phyloP scores from a whole-genome alignment of 2,113 vertebrate species.

The Sula dactylatra region DNA sequence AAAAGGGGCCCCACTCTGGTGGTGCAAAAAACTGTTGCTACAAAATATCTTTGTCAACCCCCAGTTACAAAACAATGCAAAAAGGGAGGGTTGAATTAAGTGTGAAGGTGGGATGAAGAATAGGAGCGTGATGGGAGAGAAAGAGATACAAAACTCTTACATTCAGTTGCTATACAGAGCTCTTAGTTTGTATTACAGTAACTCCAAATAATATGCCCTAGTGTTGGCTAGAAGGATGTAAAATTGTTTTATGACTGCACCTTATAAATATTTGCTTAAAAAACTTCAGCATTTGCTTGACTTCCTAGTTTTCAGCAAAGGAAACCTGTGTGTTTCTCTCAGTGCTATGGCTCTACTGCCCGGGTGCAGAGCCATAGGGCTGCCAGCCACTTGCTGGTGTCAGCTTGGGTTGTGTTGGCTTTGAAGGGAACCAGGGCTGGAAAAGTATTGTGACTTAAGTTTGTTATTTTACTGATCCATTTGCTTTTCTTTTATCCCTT shows the following conservation, averaged over 20 bases:
- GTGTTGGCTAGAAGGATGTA: neutral
- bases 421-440: neutral
- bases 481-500: neutral
- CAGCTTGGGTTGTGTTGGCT: neutral
- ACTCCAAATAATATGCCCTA: neutral
- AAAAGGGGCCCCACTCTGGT: neutral
- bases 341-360: neutral
- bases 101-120: neutral
- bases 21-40: neutral
- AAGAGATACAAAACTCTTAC: neutral
- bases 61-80: neutral
- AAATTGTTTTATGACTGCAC: neutral
- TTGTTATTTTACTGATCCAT: neutral
- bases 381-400: neutral
- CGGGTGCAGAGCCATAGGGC: neutral
- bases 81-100: neutral
- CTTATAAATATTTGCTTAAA: neutral
- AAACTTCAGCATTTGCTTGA: neutral
- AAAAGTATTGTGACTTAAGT: neutral
- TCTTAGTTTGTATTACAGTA: neutral
- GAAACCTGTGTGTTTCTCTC: neutral
- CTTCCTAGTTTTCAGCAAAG: neutral
- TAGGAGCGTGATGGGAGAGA: neutral
- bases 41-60: slow-evolving; percentile 5
- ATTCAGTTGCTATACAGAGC: neutral